Percentiles rank a stretch among this genome's conserved stretches.
Evolutionary conservation across 2,888 invertebrate genomes (phyloP).

Genomic region (Hypercompe scribonia): DNA sequence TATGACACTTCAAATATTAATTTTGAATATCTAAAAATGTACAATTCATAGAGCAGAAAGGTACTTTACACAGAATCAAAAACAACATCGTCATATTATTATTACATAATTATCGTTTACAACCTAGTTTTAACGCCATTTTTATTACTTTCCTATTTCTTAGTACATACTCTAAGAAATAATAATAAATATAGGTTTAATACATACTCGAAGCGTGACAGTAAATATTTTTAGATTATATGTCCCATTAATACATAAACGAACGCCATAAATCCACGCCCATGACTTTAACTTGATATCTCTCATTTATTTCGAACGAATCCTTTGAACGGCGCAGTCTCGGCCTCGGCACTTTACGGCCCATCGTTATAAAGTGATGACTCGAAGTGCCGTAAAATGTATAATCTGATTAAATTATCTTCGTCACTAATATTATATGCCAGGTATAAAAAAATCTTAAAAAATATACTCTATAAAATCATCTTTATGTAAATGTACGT

Average conservation of each 20-base stretch:
- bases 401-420: constrained; percentile 30
- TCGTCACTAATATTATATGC: constrained; percentile 25
- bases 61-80: constrained; percentile 20
- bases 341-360: constrained; percentile 14
- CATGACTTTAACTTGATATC: constrained; percentile 32
- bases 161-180: constrained; percentile 37
- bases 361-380: constrained; percentile 28
- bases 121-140: constrained; percentile 15
- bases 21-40: background rate
- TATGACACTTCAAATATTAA: no score
- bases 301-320: constrained; percentile 32
- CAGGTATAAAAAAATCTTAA: constrained; percentile 27
- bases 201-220: constrained; percentile 41
- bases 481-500: constrained; percentile 3
- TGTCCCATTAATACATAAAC: constrained; percentile 31
- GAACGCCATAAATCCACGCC: constrained; percentile 38
- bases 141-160: constrained; percentile 12
- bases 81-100: constrained; percentile 33
- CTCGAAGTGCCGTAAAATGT: constrained; percentile 36
- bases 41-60: background rate
- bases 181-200: constrained; percentile 48
- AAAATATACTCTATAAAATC: background rate
- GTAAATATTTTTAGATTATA: constrained; percentile 48
- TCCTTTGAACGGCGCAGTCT: constrained; percentile 35
- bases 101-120: background rate